Evolutionary conservation across 2,888 invertebrate genomes (phyloP).

Genomic region (Tetranychus piercei): DNA sequence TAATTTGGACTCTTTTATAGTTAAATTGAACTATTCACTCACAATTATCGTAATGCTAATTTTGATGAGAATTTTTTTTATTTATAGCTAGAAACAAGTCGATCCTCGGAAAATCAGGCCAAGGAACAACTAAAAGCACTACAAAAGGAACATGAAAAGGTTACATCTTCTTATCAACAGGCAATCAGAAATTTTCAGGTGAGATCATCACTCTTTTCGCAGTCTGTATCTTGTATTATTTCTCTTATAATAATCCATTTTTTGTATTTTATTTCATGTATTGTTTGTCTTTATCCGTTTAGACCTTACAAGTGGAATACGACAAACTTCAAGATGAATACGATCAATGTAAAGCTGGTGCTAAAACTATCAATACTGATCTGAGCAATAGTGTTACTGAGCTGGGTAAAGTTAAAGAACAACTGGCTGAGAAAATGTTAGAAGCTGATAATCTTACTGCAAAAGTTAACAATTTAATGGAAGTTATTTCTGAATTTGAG

Average conservation of each 20-base stretch:
- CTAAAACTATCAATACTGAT: conserved; percentile 15
- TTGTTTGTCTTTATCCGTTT: too few relatives aligned
- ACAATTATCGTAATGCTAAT: not conserved
- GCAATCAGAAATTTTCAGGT: conserved; percentile 17
- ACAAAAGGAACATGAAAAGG: conserved; percentile 11
- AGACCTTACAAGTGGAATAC: conserved; percentile 19
- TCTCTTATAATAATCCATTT: too few relatives aligned
- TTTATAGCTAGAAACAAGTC: too few relatives aligned
- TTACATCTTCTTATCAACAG: conserved; percentile 12
- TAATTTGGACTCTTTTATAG: not conserved
- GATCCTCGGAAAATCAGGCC: not conserved
- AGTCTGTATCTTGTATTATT: too few relatives aligned
- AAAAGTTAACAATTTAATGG: not conserved
- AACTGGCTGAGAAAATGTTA: conserved; percentile 12
- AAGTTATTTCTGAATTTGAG: conserved; percentile 1
- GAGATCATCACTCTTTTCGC: too few relatives aligned
- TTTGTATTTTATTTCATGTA: too few relatives aligned
- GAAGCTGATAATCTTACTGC: conserved; percentile 10
- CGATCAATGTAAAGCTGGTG: conserved; percentile 10
- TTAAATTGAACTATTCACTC: not conserved
- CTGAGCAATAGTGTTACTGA: conserved; percentile 10
- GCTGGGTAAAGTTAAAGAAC: conserved; percentile 13
- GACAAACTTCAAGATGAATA: conserved; percentile 20
- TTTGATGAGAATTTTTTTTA: not conserved
- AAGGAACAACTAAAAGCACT: conserved; percentile 7